Conservation (phyloP, 2,113 vertebrate species). For the Stomatorhinus ivindoensis region DNA sequence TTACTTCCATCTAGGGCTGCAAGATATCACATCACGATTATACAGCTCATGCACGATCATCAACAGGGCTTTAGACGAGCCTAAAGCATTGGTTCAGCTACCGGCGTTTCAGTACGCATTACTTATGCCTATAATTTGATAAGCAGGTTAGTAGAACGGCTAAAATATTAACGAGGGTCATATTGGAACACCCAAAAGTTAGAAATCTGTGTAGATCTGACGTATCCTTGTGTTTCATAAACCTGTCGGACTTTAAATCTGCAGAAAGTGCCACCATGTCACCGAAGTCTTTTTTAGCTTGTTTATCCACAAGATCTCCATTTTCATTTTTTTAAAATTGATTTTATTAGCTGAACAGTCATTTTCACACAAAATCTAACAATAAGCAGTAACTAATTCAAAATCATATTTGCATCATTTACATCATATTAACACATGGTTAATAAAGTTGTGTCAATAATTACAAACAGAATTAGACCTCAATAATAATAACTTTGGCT, state of each 20-base stretch:
- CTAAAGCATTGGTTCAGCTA: neutral
- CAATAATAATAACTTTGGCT: too few relatives aligned
- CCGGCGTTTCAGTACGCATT: neutral
- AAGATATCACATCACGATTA: neutral
- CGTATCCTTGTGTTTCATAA: neutral
- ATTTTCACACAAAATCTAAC: neutral
- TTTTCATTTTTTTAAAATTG: too few relatives aligned
- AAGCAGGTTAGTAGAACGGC: neutral
- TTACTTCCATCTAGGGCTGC: neutral
- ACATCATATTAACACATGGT: neutral
- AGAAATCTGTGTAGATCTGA: neutral
- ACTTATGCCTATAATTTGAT: neutral
- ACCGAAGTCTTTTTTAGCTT: neutral
- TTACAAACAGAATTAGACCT: too few relatives aligned
- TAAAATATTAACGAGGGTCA: neutral
- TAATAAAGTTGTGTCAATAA: too few relatives aligned
- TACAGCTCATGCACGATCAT: neutral
- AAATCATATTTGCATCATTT: neutral
- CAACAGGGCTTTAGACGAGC: neutral
- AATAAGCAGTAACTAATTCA: neutral
- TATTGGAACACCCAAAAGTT: neutral
- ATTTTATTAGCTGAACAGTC: too few relatives aligned
- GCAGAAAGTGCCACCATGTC: neutral
- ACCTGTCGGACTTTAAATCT: neutral
- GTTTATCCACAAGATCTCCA: neutral